A percentile compares a stretch with the other conserved stretches of the same genome.
Conservation (phyloP, 2,888 invertebrate genomes). For the Thecocarcelia acutangulata region DNA sequence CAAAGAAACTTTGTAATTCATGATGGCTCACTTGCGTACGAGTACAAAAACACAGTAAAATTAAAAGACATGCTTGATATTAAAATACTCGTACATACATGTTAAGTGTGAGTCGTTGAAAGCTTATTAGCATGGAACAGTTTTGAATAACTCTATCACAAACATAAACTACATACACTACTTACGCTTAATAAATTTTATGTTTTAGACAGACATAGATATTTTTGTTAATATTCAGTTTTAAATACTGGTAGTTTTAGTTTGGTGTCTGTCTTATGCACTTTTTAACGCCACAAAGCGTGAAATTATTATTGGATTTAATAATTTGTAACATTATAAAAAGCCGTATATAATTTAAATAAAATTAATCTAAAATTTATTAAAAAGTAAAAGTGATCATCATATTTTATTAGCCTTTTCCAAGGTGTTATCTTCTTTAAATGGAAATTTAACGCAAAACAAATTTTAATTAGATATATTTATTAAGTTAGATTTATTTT, state of each 20-base stretch:
- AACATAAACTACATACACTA: not conserved
- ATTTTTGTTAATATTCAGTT: conserved; percentile 13
- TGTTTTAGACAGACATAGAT: conserved; percentile 5
- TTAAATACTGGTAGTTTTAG: not conserved
- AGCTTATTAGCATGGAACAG: conserved; percentile 62
- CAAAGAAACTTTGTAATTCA: conserved; percentile 8
- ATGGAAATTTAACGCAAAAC: conserved; percentile 7
- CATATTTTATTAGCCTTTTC: not conserved
- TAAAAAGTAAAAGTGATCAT: not conserved
- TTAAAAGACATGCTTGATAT: not conserved
- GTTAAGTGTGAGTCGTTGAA: conserved; percentile 10
- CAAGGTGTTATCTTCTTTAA: conserved; percentile 23
- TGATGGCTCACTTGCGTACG: conserved; percentile 15
- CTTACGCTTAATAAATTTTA: conserved; percentile 11
- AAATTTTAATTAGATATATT: not conserved
- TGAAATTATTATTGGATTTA: conserved; percentile 35
- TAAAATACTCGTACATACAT: too few species aligned
- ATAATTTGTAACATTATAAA: not conserved
- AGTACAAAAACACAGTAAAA: not conserved
- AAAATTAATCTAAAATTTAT: not conserved
- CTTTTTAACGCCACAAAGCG: not conserved
- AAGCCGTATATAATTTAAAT: not conserved
- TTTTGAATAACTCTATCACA: conserved; percentile 30
- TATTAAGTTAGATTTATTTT: too few species aligned
- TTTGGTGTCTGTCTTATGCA: not conserved